A percentile compares a stretch with the other conserved stretches of the same genome.
phyloP scores from a whole-genome alignment of 2,888 invertebrate species.

The Callimorpha dominula region DNA sequence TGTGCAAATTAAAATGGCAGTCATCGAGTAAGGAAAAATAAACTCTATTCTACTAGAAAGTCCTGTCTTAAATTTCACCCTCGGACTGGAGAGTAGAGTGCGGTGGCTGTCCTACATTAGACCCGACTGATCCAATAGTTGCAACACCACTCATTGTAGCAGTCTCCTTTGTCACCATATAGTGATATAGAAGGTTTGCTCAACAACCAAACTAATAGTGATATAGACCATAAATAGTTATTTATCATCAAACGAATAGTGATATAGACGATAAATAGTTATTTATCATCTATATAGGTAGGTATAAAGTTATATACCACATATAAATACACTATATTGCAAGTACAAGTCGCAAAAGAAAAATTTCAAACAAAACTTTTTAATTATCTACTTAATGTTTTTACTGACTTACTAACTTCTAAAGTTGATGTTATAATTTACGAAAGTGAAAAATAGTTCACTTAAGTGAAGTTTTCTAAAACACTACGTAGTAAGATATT shows the following conservation, averaged over 20 bases:
- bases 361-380: neutral
- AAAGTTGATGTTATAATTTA: neutral
- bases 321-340: neutral
- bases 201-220: neutral
- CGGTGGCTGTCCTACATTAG: neutral
- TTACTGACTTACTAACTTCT: neutral
- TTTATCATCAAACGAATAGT: too few relatives aligned
- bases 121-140: neutral
- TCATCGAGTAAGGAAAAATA: too few relatives aligned
- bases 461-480: conserved; percentile 6
- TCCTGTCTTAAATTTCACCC: too few relatives aligned
- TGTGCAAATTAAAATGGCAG: too few relatives aligned
- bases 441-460: neutral
- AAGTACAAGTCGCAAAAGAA: neutral
- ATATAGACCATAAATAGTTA: too few relatives aligned
- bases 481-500: conserved; percentile 13
- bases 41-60: too few relatives aligned
- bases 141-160: neutral
- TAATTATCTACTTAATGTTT: too few relatives aligned
- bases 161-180: neutral
- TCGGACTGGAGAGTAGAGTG: too few relatives aligned
- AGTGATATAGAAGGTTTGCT: neutral
- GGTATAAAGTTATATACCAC: neutral
- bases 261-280: too few relatives aligned
- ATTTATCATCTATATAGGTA: neutral